Base-by-base conservation (phyloP, 92 coral and sea anemone genomes). In the Virgularia gustaviana region DNA sequence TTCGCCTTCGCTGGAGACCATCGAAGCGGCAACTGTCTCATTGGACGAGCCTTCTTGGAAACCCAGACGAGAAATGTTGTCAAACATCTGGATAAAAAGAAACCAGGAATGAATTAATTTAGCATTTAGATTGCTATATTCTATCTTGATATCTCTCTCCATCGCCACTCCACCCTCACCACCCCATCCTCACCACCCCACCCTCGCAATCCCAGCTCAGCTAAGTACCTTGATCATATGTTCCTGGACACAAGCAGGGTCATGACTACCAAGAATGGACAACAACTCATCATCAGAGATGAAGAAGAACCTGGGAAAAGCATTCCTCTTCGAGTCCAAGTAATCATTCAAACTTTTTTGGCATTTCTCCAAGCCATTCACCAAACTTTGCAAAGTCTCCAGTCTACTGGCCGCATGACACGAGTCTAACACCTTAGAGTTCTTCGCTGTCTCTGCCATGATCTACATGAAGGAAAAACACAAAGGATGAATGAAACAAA, bases 281-380 rank as follows among this genome's bases (percentile, higher is more conserved):
- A 94, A 84, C 64, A 94, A 84, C 51, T 94, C 99, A n/a, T 94
- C 99, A 59, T 94, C 99, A 30, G 99, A 94, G 83, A 94, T 94
- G 63, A 94, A 94, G 87, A 94, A 94, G 80, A 94, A 94, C 16
- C 99, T 87, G 6, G 99, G 99, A 60, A 94, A 94, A 33, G 99
- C 99, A 73, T 94, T 94, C 43, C 99, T 87, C 81, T 94, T 94
- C 78, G 99, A 94, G 83, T 94, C 99, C 52, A 94, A 79, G 73
- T 94, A 94, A 64, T 94, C 99, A 51, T 94, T 94, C 47, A 94
- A 80, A 70, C 99, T 94, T 78, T 94, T 94, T 79, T 94, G 99
- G 71, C 99, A 94, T 67, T 94, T 94, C 85, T 94, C 99, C 65
- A 94, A 81, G 9, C 99, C 99, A 30, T 86, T 83, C 31, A 94